Evolutionary conservation across 2,888 invertebrate species (phyloP), one percentile per base, ranked within the genome.

Genomic region (Biston betularia): DNA sequence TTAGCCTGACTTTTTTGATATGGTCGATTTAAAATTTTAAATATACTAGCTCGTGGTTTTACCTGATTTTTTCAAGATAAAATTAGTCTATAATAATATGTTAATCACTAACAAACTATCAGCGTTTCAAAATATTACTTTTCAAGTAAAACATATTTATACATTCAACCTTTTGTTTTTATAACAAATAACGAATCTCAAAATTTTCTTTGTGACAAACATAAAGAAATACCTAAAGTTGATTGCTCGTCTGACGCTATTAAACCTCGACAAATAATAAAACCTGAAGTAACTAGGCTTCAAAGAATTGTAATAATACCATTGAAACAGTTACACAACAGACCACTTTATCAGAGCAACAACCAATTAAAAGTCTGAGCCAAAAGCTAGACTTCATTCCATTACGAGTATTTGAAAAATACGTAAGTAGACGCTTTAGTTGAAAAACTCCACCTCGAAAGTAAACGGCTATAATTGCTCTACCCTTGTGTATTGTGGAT

Each of bases 381-480:
- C 44, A 33, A 59, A 55, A 46, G 11, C 45, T 50, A 49, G 55
- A 49, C 38, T 49, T 57, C 53, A 33, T 53, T 48, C 38, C 50
- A 54, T 54, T 59, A n/a, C n/a, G n/a, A n/a, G n/a, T n/a, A 58
- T 48, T 53, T 34, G 42, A 11, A 42, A 55, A 49, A 63, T 49
- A 42, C 49, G 44, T 44, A 63, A 48, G 49, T 55, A 63, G 54
- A n/a, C 45, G 35, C 56, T 71, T 58, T 63, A 35, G 59, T 62
- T 62, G 53, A 24, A 14, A 45, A 60, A 63, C 35, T 50, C 60
- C 65, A 60, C 46, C 44, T 57, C 35, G 57, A 57, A 56, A 57
- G 12, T 49, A 69, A 72, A 72, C 71, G 68, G 68, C 63, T 65
- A 65, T 68, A 70, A 74, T 72, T 71, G 59, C 62, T 40, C 45